Percentiles rank a stretch among this genome's conserved stretches.
phyloP scores from a whole-genome alignment of 2,797 vertebrate genomes.

The Sparus aurata region DNA sequence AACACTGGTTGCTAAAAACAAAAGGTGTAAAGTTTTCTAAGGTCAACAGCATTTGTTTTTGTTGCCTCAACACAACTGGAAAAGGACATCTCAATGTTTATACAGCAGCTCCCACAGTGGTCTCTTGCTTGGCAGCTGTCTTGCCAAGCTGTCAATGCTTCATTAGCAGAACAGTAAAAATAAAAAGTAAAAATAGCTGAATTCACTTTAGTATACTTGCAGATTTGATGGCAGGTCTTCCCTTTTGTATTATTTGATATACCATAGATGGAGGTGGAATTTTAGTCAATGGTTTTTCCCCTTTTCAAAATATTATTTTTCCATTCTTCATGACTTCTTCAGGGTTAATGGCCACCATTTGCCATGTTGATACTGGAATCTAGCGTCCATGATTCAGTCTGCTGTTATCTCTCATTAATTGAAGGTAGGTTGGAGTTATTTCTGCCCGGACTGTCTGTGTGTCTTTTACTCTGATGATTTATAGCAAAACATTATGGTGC shows the following conservation, averaged over 20 bases:
- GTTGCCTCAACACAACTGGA: too few species aligned
- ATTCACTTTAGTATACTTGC: not conserved
- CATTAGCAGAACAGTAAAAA: not conserved
- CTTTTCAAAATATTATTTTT: slow-evolving; percentile 31
- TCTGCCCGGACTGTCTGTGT: slow-evolving; percentile 25
- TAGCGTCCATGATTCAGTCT: slow-evolving; percentile 30
- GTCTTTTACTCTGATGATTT: slow-evolving; percentile 47
- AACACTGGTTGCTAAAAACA: too few species aligned
- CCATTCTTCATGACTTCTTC: slow-evolving; percentile 25
- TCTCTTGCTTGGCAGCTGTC: too few species aligned
- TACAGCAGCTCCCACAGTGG: too few species aligned
- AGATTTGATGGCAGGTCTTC: not conserved
- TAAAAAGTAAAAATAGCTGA: not conserved
- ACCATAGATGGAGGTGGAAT: slow-evolving; percentile 39
- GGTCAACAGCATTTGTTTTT: too few species aligned
- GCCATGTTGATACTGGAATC: slow-evolving; percentile 67
- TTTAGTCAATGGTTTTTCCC: not conserved
- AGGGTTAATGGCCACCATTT: slow-evolving; percentile 55
- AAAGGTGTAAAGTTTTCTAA: too few species aligned
- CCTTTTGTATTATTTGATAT: slow-evolving; percentile 9
- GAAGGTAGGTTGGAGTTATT: slow-evolving; percentile 49
- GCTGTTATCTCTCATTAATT: slow-evolving; percentile 65
- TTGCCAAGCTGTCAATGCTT: not conserved
- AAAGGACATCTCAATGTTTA: too few species aligned
- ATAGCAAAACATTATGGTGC: slow-evolving; percentile 18